Percentiles rank a stretch among this genome's conserved stretches.
Conservation (phyloP, 2,113 vertebrate genomes). For the Sigmodon hispidus region DNA sequence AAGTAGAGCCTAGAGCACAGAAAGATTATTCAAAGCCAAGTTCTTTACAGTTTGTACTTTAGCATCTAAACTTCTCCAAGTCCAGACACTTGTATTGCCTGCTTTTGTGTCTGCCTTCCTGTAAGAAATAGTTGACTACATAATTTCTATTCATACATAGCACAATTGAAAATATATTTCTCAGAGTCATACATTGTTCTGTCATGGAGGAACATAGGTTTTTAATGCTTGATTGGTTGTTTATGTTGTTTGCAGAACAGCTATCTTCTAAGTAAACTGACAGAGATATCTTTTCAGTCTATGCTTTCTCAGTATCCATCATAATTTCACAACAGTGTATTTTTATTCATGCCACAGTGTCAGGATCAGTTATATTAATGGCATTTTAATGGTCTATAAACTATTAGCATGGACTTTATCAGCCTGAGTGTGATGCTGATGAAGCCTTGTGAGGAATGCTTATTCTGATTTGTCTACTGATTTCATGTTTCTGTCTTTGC, state of each 20-base stretch:
- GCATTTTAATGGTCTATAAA: too few relatives aligned
- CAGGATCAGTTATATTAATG: neutral
- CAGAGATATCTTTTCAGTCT: neutral
- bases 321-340: neutral
- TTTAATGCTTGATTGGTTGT: neutral
- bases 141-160: neutral
- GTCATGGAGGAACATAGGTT: neutral
- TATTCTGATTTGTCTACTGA: neutral
- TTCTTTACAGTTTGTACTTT: neutral
- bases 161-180: neutral
- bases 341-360: neutral
- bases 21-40: neutral
- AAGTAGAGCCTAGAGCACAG: neutral
- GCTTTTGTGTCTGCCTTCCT: neutral
- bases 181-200: neutral
- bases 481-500: too few relatives aligned
- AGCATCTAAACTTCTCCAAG: neutral
- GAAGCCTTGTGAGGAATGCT: neutral
- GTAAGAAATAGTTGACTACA: neutral
- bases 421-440: neutral
- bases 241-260: neutral
- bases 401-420: neutral
- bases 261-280: neutral
- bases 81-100: fast-evolving
- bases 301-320: neutral